Evolutionary conservation across 2,797 vertebrate species (phyloP), one percentile per base, ranked within the genome.

Genomic region (Falco naumanni): DNA sequence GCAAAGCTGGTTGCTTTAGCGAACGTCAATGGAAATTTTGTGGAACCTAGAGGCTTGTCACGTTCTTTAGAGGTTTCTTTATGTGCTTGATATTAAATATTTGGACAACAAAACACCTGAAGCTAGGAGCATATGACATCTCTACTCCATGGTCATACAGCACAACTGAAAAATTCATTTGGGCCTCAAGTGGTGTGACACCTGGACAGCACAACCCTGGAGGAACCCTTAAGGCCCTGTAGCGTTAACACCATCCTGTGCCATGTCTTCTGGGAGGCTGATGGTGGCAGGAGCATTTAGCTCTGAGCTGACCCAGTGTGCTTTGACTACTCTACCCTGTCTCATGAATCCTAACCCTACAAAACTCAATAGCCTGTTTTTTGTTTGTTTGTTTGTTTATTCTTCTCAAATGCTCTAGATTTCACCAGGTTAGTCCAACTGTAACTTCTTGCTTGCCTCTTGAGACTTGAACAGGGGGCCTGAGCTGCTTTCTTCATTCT

Each of bases 351-450:
- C 56, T 68, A 60, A 70, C 47, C 11, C 33, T 87, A 31, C 39
- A 50, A 77, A 91, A 87, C 48, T 89, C 87, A 94, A 68, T 47
- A 79, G 84, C n/a, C 54, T 65, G 28, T 0, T 19, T 10, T 83
- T 94, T 76, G 41, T 89, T 91, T 95, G 77, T 86, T 90, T 39
- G 45, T 89, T 91, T 92, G 66, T 88, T 94, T 93, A n/a, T 93
- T 92, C 61, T 89, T 83, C 69, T 91, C 53, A 57, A 88, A 79
- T 69, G 34, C 79, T 88, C 57, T 87, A 69, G 69, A 78, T 93
- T 93, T 91, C 89, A 90, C 75, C 68, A 89, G 65, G 83, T 93
- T 85, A 92, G 53, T 64, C 60, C 72, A 84, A 31, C 43, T 75
- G 50, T 83, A 81, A 72, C 76, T 97, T 87, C 74, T 93, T 43